Base-by-base conservation (phyloP, 2,888 invertebrate genomes). In the Smittia sp. region DNA sequence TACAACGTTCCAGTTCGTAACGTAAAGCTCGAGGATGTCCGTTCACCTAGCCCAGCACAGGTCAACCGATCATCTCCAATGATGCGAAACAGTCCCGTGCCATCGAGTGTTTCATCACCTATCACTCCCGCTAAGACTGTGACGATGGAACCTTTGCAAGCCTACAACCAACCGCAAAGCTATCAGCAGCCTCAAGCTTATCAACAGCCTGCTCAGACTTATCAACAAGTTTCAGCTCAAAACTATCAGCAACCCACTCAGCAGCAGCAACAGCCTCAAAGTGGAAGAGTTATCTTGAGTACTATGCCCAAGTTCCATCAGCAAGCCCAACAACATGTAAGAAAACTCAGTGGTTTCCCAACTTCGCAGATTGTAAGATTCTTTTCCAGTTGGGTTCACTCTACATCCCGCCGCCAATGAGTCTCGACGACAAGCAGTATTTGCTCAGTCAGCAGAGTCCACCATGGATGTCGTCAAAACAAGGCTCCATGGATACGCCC, bases 391-490 rank as follows among this genome's bases (percentile, higher is more conserved):
- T 86, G 74, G 86, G 86, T 74, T 84, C 85, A 15, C 80, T 86
- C 52, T 86, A 86, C 76, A 85, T 86, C 75, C 86, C 86, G 58
- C 86, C 86, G 4, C 62, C 88, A 84, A 80, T 85, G 86, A 52
- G 84, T 85, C 32, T 32, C 84, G 83, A 81, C 84, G 76, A 85
- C 84, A 7, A 75, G 84, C 58, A 84, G 84, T 76, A 68, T 46
- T 27, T 32, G 11, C 22, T 75, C 11, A 41, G 75, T 39, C 75
- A 24, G 70, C 74, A 75, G 73, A 74, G 75, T 62, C 75, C 78
- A 74, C 70, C 75, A 41, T 76, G 76, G 77, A 74, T 76, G 74
- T 74, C 76, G 13, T 74, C 75, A 24, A 75, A 80, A 74, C 79
- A 79, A 11, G 76, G 63, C 6, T 63, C 76, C 70, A 79, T 79